Evolutionary conservation across 1,140 invertebrate genomes (phyloP), one percentile per base, ranked within the genome.

Genomic region (Achatina immaculata): DNA sequence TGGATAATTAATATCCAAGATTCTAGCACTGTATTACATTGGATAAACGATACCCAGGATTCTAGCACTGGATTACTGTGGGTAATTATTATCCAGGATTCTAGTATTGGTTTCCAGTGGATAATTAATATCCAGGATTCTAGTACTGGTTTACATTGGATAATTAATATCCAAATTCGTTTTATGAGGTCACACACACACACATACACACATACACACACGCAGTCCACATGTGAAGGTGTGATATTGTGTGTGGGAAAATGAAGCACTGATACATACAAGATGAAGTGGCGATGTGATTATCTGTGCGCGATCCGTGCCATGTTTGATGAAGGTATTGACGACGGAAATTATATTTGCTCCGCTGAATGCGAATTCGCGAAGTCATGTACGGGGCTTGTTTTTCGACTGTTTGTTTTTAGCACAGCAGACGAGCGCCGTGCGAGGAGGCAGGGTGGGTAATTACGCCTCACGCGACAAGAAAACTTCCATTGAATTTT

Each of bases 281-380:
- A n/a, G n/a, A n/a, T 4, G 28, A 62, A 21, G 51, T 62, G 58
- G 28, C 28, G 4, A 31, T 6, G 28, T 62, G 58, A 62, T 62
- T 62, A 62, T 62, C 58, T 62, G 51, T 28, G 3, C n/a, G 4
- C 58, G 58, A 62, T 62, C n/a, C 58, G n/a, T 24, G 16, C 6
- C 58, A 1, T 62, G 58, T 62, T 62, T 62, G 58, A 4, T 2
- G 9, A 31, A 34, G 9, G 58, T 62, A 62, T 62, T 62, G 58
- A 62, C 58, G n/a, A 16, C 2, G 58, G 16, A 62, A 62, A 62
- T 62, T 62, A 62, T 62, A 62, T 62, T 62, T 62, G 58, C 58
- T 62, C 31, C 3, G 9, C n/a, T 62, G 6, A n/a, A 62, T 62
- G n/a, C 2, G 58, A 62, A 62, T 62, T 62, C 28, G 58, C 28